Base-by-base conservation (phyloP, 2,797 vertebrate species). In the Scolopax bukidnonensis region DNA sequence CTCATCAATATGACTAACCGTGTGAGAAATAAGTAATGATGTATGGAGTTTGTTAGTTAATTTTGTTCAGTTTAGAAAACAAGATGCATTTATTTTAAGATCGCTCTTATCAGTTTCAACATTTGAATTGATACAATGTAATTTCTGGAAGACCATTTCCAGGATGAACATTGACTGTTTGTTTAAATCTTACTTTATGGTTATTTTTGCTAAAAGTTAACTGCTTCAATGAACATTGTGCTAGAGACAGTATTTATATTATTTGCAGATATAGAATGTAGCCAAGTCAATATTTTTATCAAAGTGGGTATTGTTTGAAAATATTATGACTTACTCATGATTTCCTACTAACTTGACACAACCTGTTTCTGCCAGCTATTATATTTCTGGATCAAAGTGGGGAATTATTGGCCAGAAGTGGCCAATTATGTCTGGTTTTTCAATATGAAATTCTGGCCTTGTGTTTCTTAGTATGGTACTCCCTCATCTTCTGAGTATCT, bases 401-500 rank as follows among this genome's bases (percentile, higher is more conserved):
- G 69, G 19, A 85, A 28, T 3, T 23, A 6, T 32, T 74, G 47
- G 12, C 47, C 28, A 7, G 36, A 51, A 64, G 19, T 23, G 20
- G 70, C 43, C 38, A 70, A 1, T 56, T 69, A 40, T 10, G n/a
- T 56, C 36, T 51, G 50, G 10, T 61, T 75, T 28, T 33, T 68
- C 38, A 32, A 17, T 45, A 45, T 0, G 1, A 47, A 81, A n/a
- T 45, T 17, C 4, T 28, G 45, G 19, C 16, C 6, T n/a, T 33
- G 19, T 51, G 28, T 50, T 87, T 76, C 14, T 24, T 50, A 12
- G 9, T 51, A 23, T 78, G 38, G 23, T 45, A 9, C 24, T 33
- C 11, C 13, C 8, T 25, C 50, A 51, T 51, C 21, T 18, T 0
- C 0, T 38, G 21, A 56, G 11, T 63, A 30, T 56, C 16, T 24